These are phyloP conservation scores for Hylaeus volcanicus DNA, from an alignment of 1,140 invertebrate genomes.

Conservation along the genomic window DNA sequence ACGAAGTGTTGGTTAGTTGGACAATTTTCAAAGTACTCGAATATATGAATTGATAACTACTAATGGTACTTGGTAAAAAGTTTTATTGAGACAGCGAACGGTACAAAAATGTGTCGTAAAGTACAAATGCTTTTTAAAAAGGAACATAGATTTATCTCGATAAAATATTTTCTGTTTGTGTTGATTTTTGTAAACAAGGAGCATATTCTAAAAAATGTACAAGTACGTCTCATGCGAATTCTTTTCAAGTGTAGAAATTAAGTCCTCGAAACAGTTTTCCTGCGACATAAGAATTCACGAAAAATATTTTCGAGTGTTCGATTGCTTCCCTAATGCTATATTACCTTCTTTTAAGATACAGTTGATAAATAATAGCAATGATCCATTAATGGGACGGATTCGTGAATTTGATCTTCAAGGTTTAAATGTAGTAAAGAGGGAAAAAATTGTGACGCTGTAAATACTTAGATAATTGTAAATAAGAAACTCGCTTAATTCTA, in stretches of 20 bases:
- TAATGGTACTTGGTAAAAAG: not conserved
- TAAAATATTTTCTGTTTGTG: not conserved
- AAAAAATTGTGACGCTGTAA: not conserved
- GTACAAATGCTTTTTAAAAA: slow-evolving; percentile 5
- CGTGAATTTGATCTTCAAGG: slow-evolving; percentile 4
- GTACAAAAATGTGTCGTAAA: slow-evolving; percentile 23
- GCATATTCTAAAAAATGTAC: not conserved
- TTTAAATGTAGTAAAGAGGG: not conserved
- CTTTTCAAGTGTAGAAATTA: not conserved
- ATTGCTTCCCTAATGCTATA: too few species aligned
- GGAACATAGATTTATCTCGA: not conserved
- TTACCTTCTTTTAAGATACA: not conserved
- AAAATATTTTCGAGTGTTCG: not conserved
- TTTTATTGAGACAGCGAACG: slow-evolving; percentile 27
- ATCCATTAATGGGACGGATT: slow-evolving; percentile 51
- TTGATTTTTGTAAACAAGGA: not conserved
- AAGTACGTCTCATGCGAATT: not conserved
- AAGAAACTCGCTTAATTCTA: not conserved
- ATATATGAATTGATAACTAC: not conserved
- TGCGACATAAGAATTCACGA: not conserved
- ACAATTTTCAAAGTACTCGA: not conserved
- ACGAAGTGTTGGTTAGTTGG: too few species aligned
- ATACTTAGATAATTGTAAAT: not conserved
- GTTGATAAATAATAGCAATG: slow-evolving; percentile 15
- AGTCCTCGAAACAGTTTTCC: not conserved